Evolutionary conservation across 1,140 invertebrate species (phyloP).

Genomic region (Sitobion miscanthi): DNA sequence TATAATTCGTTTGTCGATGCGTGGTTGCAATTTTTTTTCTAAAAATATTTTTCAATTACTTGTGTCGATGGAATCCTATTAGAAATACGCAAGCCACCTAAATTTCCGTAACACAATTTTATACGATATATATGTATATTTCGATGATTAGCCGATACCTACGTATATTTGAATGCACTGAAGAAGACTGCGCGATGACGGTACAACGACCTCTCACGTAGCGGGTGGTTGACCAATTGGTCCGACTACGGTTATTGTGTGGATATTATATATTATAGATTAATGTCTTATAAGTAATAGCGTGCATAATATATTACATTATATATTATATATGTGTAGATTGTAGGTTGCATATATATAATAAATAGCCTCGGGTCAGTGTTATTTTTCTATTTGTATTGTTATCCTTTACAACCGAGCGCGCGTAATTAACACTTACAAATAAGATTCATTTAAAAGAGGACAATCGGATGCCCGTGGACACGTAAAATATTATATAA

Average conservation of each 20-base stretch:
- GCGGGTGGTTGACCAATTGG: slow-evolving; percentile 23
- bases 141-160: not conserved
- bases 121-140: not conserved
- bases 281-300: not conserved
- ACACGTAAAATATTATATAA: not conserved
- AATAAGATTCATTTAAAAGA: not conserved
- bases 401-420: not conserved
- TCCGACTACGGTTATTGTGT: not conserved
- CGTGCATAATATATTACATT: not conserved
- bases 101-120: not conserved
- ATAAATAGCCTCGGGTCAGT: not conserved
- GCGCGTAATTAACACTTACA: not conserved
- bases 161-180: not conserved
- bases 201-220: not conserved
- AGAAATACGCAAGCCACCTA: not conserved
- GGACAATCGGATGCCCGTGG: not conserved
- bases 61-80: not conserved
- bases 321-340: not conserved
- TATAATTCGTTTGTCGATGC: not conserved
- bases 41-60: not conserved
- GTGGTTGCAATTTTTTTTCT: not conserved
- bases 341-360: not conserved
- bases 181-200: not conserved
- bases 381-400: not conserved
- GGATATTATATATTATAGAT: not conserved